Evolutionary conservation across 2,797 vertebrate species (phyloP).

Genomic region (Clarias pachynema): DNA sequence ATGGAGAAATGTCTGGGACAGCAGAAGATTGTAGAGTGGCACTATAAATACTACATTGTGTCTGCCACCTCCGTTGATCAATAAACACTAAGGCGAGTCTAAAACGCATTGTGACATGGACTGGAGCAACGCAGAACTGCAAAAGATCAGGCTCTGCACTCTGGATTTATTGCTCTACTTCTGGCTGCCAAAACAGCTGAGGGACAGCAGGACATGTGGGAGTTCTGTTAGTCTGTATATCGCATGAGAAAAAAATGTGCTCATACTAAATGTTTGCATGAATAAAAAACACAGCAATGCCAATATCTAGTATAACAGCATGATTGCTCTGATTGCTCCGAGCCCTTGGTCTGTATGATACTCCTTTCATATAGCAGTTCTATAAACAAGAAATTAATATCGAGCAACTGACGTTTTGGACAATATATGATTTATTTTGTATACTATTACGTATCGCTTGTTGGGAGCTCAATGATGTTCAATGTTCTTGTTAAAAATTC

Average conservation of each 20-base stretch:
- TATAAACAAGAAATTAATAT: not conserved
- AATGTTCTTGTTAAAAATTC: not conserved
- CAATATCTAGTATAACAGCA: not conserved
- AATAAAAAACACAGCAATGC: not conserved
- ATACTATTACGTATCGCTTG: not conserved
- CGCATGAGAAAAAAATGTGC: not conserved
- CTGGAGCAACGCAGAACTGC: not conserved
- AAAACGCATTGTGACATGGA: conserved; percentile 28
- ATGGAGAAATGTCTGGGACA: conserved; percentile 21
- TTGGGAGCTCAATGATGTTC: not conserved
- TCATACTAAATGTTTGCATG: not conserved
- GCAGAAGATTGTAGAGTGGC: conserved; percentile 20
- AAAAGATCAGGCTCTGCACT: conserved; percentile 1
- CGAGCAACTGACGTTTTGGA: not conserved
- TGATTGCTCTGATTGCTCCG: not conserved
- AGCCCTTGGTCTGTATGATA: too few species aligned
- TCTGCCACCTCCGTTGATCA: conserved; percentile 33
- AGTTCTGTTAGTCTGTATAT: not conserved
- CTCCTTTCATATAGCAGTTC: not conserved
- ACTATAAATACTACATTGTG: conserved; percentile 44
- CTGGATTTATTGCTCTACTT: conserved; percentile 12
- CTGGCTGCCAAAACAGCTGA: not conserved
- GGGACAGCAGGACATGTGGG: not conserved
- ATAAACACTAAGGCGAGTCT: conserved; percentile 33
- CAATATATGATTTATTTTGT: not conserved